These are phyloP conservation scores for Ophiodon elongatus DNA, from an alignment of 2,113 vertebrate genomes.

Conservation along the genomic window DNA sequence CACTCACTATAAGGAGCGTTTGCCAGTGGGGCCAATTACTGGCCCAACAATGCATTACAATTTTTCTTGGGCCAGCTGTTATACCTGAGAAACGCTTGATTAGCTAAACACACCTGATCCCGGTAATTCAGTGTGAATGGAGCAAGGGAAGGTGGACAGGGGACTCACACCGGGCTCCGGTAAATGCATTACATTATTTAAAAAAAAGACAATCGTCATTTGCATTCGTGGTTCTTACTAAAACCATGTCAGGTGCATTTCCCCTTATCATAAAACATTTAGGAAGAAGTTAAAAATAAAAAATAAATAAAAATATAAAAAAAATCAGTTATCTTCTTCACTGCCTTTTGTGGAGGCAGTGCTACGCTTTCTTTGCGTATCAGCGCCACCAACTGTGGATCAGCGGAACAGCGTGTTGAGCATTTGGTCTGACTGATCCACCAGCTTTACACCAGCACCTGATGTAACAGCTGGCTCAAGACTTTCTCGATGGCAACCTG, in stretches of 20 bases:
- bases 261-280: neutral
- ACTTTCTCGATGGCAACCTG: neutral
- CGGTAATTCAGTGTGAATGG: neutral
- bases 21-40: neutral
- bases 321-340: neutral
- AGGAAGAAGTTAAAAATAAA: neutral
- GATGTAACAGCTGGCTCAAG: neutral
- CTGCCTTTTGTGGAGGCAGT: neutral
- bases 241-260: too few relatives aligned
- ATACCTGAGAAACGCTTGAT: neutral
- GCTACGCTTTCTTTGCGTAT: neutral
- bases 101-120: slow-evolving; percentile 34
- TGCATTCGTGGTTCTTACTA: neutral
- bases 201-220: too few relatives aligned
- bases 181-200: neutral
- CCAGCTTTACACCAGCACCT: neutral
- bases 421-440: neutral
- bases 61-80: too few relatives aligned
- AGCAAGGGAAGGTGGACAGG: neutral
- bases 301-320: neutral
- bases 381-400: neutral
- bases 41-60: neutral
- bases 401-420: neutral
- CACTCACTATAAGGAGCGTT: neutral
- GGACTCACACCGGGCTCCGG: neutral